A percentile compares a stretch with the other conserved stretches of the same genome.
These are phyloP conservation scores for Cephalopterus ornatus DNA, from an alignment of 2,113 vertebrate species.

Conservation along the genomic window DNA sequence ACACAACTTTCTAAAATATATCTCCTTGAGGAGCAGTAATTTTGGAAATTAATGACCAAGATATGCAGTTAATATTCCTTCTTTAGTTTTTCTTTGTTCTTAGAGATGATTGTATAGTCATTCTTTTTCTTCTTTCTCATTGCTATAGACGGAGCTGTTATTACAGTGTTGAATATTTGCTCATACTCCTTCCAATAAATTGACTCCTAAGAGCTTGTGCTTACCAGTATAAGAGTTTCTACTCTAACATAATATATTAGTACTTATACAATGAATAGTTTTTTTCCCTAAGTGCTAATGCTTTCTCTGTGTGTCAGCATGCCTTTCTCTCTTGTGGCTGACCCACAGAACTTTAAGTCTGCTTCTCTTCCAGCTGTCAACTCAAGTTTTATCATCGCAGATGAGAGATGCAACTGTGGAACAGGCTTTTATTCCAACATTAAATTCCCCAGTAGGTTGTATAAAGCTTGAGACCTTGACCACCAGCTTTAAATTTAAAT, in stretches of 20 bases:
- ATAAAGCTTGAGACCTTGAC: neutral
- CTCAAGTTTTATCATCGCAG: neutral
- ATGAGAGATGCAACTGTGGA: neutral
- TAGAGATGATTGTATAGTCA: neutral
- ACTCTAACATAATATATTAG: neutral
- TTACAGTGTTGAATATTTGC: neutral
- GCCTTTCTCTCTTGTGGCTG: slow-evolving; percentile 7
- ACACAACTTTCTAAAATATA: neutral
- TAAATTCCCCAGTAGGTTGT: neutral
- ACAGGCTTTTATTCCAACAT: neutral
- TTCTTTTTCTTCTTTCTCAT: neutral
- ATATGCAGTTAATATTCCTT: neutral
- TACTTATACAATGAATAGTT: neutral
- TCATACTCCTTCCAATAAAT: neutral
- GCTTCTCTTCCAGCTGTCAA: slow-evolving; percentile 16
- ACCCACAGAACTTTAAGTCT: slow-evolving; percentile 34
- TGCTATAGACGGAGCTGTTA: neutral
- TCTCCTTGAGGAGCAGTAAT: neutral
- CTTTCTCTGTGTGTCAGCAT: neutral
- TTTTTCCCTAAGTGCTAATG: slow-evolving; percentile 32
- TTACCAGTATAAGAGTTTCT: neutral
- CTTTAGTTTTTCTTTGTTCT: neutral
- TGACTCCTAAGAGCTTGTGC: neutral
- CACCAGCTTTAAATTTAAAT: neutral
- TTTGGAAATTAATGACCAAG: neutral